Percentiles rank a stretch among this genome's conserved stretches.
Evolutionary conservation across 2,113 vertebrate genomes (phyloP).

Genomic region (Boulengerochromis microlepis): DNA sequence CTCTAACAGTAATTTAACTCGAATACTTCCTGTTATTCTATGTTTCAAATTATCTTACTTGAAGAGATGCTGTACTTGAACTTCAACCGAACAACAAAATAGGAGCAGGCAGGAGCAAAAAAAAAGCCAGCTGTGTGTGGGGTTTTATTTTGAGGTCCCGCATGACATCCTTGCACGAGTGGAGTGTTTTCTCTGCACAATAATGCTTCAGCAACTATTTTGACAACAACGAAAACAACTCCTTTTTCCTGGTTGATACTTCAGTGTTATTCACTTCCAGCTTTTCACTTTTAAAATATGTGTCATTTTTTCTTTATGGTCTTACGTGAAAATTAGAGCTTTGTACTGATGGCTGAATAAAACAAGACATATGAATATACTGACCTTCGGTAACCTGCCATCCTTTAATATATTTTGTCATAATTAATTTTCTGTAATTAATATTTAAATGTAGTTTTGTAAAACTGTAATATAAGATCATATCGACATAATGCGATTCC

Average conservation of each 20-base stretch:
- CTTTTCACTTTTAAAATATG: background rate
- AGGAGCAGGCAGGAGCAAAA: background rate
- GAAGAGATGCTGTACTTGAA: background rate
- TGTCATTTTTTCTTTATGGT: background rate
- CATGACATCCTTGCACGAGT: background rate
- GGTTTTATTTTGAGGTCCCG: background rate
- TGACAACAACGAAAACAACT: background rate
- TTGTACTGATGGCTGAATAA: background rate
- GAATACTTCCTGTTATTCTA: background rate
- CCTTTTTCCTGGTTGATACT: background rate
- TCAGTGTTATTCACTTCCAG: background rate
- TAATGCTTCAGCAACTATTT: background rate
- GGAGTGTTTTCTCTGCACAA: background rate
- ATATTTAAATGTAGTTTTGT: background rate
- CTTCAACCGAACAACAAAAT: background rate
- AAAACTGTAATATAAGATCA: background rate
- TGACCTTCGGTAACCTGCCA: accelerated
- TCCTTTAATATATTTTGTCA: background rate
- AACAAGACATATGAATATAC: background rate
- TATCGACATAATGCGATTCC: background rate
- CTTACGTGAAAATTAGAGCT: background rate
- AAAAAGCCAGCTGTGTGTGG: background rate
- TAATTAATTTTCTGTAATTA: background rate
- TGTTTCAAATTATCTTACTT: background rate
- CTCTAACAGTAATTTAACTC: background rate